These are phyloP conservation scores for Polydrusus tereticollis DNA, from an alignment of 2,888 invertebrate genomes.

Conservation along the genomic window DNA sequence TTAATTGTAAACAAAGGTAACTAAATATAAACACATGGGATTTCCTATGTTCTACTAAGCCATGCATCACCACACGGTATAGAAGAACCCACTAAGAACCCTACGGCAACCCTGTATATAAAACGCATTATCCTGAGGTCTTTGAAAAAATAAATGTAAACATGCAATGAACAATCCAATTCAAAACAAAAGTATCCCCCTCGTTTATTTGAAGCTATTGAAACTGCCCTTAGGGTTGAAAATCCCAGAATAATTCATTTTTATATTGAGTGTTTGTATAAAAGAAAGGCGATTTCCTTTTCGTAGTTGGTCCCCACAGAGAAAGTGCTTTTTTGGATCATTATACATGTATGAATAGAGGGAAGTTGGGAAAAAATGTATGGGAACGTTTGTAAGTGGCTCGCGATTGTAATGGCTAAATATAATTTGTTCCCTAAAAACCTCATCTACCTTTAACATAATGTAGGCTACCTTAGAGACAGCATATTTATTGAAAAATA, in stretches of 20 bases:
- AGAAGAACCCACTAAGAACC: no score
- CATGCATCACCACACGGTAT: no score
- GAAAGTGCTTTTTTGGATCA: slow-evolving; percentile 15
- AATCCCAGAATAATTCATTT: slow-evolving; percentile 26
- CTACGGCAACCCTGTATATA: no score
- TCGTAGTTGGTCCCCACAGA: background rate
- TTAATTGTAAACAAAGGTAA: no score
- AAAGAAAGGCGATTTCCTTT: slow-evolving; percentile 22
- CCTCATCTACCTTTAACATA: no score
- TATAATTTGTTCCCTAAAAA: no score
- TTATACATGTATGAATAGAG: slow-evolving; percentile 7
- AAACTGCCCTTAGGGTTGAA: slow-evolving; percentile 26
- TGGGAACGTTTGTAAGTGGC: background rate
- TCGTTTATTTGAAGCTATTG: slow-evolving; percentile 18
- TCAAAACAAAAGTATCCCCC: slow-evolving; percentile 1
- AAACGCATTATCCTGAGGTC: background rate
- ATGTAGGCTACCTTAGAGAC: no score
- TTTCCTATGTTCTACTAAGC: no score
- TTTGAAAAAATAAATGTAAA: slow-evolving; percentile 10
- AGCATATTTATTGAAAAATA: no score
- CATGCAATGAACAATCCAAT: slow-evolving; percentile 14
- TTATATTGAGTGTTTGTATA: slow-evolving; percentile 31
- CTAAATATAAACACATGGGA: no score
- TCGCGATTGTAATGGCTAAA: no score
- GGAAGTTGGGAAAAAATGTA: background rate